Conservation (phyloP, 2,113 vertebrate genomes). For the Centropus unirufus region DNA sequence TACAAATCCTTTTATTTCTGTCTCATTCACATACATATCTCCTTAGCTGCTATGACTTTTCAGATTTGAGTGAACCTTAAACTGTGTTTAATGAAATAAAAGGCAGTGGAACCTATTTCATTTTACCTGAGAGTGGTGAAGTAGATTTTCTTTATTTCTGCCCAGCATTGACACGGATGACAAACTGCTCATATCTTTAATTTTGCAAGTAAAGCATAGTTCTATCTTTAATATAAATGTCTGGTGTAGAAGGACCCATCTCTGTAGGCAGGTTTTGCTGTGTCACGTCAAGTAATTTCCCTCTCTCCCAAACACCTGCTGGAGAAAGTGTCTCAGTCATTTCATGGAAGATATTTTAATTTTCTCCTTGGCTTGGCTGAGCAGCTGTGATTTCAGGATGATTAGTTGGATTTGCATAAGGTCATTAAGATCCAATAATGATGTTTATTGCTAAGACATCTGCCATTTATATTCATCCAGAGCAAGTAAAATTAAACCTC, state of each 20-base stretch:
- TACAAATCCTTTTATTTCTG: background rate
- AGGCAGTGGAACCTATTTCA: background rate
- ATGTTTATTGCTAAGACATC: background rate
- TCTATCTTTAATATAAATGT: background rate
- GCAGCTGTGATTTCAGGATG: background rate
- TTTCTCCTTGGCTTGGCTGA: slow-evolving; percentile 26
- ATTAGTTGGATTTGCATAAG: slow-evolving; percentile 19
- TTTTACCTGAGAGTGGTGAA: background rate
- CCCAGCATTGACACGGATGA: background rate
- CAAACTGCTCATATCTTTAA: background rate
- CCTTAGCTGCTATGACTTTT: background rate
- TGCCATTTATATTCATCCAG: background rate
- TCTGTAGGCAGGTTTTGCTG: background rate
- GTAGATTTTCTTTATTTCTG: background rate
- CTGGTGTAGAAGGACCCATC: background rate
- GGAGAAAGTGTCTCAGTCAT: background rate
- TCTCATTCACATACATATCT: background rate
- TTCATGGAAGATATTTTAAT: background rate
- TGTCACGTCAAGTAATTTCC: background rate
- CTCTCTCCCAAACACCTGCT: background rate
- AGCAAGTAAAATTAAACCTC: slow-evolving; percentile 2
- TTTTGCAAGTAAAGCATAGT: background rate
- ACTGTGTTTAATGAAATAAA: background rate
- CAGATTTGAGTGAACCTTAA: background rate
- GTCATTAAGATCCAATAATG: background rate